A percentile compares a stretch with the other conserved stretches of the same genome.
phyloP scores from a whole-genome alignment of 2,888 invertebrate species.

The Ceraclea dissimilis region DNA sequence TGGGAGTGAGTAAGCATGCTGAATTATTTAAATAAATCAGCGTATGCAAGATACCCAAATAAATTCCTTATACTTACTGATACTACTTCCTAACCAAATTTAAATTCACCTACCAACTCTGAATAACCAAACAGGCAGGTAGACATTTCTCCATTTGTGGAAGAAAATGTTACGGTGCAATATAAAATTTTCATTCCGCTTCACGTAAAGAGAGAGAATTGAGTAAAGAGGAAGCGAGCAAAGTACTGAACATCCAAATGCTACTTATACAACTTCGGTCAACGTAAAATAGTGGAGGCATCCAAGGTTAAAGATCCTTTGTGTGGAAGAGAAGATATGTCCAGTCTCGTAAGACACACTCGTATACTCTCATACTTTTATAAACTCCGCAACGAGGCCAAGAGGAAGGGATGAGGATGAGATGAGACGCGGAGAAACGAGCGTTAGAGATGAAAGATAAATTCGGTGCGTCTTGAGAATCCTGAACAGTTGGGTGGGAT shows the following conservation, averaged over 20 bases:
- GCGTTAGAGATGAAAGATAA: constrained; percentile 26
- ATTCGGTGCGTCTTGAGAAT: constrained; percentile 26
- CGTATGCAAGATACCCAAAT: too few species aligned
- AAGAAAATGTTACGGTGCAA: neutral
- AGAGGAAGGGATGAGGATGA: neutral
- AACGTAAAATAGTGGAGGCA: neutral
- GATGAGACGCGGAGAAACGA: constrained; percentile 10
- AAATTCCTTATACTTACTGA: too few species aligned
- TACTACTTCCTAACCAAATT: neutral
- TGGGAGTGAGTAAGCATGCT: neutral
- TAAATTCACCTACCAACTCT: neutral
- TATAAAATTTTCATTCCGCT: neutral
- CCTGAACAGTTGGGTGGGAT: constrained; percentile 20
- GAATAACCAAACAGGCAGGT: neutral
- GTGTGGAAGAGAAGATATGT: neutral
- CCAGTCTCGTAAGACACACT: neutral
- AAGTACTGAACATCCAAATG: neutral
- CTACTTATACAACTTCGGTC: neutral
- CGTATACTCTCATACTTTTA: neutral
- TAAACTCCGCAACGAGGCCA: too few species aligned
- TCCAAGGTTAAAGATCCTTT: constrained; percentile 3
- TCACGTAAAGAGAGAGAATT: neutral
- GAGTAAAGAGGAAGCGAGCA: neutral
- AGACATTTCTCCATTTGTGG: neutral
- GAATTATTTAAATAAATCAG: neutral